Base-by-base conservation (phyloP, 2,797 vertebrate species). In the Arrhamphus sclerolepis region DNA sequence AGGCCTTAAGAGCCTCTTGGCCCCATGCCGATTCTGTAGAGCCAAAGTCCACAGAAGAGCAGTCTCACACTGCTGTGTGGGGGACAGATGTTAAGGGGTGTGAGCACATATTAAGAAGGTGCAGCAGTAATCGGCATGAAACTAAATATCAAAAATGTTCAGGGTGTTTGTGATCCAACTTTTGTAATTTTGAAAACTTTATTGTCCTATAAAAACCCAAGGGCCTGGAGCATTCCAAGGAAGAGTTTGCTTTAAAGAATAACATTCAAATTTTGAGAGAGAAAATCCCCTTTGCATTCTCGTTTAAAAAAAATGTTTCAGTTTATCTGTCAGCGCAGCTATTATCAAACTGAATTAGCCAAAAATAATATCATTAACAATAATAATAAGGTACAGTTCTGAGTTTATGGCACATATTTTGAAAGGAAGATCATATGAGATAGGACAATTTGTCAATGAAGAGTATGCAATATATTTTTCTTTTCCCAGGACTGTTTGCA, bases 1-100 rank as follows among this genome's bases (percentile, higher is more conserved):
- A 80, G 76, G 67, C 49, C 77, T 70, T 56, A 54, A 84, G 60
- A 76, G 56, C 76, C 79, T 60, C 26, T 65, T 43, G 62, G 62
- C 46, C 82, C 64, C 76, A 67, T 77, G 76, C 75, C 71, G 87
- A 51, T 77, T 78, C 57, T 49, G 42, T 61, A 59, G 66, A 78
- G 76, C 71, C 72, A 62, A 71, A 40, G 74, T 81, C 67, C 66
- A 53, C 41, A 29, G 62, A 78, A 54, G 60, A 49, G 55, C 11
- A 69, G 16, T 11, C 56, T 75, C 63, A 49, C n/a, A 7, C 56
- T 62, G 72, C 44, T 67, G 56, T 46, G 24, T 4, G 41, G 66
- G 22, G 28, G 78, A 80, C 78, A 69, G 72, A 86, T 87, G 81
- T 78, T 67, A 55, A 41, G 50, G 53, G 38, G 50, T 61, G 68